Conservation (phyloP, 2,797 vertebrate genomes). For the Spheniscus humboldti region DNA sequence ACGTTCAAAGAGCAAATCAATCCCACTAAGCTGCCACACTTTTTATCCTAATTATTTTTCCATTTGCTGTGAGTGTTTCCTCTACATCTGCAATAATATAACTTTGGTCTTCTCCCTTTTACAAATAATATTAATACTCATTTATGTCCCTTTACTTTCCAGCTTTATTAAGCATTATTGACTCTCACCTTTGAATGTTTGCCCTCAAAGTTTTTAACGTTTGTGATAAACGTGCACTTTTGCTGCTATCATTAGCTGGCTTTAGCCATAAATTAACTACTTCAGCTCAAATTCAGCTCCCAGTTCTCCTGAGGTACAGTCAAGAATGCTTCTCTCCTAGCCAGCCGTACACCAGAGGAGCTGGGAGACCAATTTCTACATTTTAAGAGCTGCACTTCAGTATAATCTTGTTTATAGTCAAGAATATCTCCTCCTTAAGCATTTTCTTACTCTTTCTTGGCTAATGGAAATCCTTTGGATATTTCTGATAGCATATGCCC, state of each 20-base stretch:
- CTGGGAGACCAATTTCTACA: not conserved
- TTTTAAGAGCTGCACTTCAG: not conserved
- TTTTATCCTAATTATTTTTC: slow-evolving; percentile 31
- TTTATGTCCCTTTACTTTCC: not conserved
- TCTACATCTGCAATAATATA: not conserved
- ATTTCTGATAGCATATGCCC: not conserved
- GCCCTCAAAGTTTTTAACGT: not conserved
- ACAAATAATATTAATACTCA: not conserved
- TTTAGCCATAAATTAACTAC: not conserved
- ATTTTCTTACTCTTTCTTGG: not conserved
- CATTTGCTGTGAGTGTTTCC: not conserved
- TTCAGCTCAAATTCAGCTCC: not conserved
- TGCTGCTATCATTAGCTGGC: not conserved
- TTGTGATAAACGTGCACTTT: not conserved
- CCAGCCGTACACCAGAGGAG: not conserved
- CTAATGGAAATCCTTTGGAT: not conserved
- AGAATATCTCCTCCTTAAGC: not conserved
- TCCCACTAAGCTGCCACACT: not conserved
- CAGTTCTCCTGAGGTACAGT: not conserved
- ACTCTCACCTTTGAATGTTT: not conserved
- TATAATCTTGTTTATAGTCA: not conserved
- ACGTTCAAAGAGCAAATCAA: slow-evolving; percentile 23
- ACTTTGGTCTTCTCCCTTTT: not conserved
- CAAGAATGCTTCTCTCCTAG: not conserved
- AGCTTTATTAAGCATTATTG: not conserved